These are phyloP conservation scores for Boloria euphrosyne DNA, from an alignment of 2,888 invertebrate species.

Conservation along the genomic window DNA sequence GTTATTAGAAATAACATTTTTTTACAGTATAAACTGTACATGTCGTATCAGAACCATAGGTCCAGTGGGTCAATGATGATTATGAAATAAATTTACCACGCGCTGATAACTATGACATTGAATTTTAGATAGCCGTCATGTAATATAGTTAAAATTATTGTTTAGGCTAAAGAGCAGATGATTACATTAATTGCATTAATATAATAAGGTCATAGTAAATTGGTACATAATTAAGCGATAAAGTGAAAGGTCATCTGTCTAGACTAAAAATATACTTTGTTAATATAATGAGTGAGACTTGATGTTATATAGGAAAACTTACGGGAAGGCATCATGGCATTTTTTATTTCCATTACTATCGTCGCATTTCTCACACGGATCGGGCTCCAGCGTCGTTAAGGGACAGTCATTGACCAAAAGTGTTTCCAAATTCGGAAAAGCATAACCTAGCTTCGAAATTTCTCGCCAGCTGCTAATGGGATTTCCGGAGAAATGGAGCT, in stretches of 20 bases:
- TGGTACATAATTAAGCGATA: no score
- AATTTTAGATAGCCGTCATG: constrained; percentile 26
- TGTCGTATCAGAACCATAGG: constrained; percentile 42
- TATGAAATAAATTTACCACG: constrained; percentile 37
- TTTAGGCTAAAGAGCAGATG: constrained; percentile 3
- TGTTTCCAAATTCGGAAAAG: constrained; percentile 93
- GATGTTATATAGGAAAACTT: constrained; percentile 50
- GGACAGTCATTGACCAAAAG: constrained; percentile 94
- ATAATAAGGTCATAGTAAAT: background rate
- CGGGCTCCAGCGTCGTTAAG: constrained; percentile 84
- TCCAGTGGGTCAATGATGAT: constrained; percentile 67
- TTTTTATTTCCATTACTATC: constrained; percentile 76
- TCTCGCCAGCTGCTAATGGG: constrained; percentile 92
- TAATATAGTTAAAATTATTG: constrained; percentile 12
- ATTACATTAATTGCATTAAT: constrained; percentile 9
- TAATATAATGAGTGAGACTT: background rate
- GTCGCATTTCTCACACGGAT: constrained; percentile 82
- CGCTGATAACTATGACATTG: constrained; percentile 43
- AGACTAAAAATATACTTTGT: no score
- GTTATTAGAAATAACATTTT: no score
- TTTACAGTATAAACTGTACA: background rate
- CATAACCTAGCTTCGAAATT: constrained; percentile 90
- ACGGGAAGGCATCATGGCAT: constrained; percentile 84
- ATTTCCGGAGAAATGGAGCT: constrained; percentile 94
- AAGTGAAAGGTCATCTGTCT: no score